Conservation (phyloP, 2,113 vertebrate species). For the Pseudolaguvia tuberculata region DNA sequence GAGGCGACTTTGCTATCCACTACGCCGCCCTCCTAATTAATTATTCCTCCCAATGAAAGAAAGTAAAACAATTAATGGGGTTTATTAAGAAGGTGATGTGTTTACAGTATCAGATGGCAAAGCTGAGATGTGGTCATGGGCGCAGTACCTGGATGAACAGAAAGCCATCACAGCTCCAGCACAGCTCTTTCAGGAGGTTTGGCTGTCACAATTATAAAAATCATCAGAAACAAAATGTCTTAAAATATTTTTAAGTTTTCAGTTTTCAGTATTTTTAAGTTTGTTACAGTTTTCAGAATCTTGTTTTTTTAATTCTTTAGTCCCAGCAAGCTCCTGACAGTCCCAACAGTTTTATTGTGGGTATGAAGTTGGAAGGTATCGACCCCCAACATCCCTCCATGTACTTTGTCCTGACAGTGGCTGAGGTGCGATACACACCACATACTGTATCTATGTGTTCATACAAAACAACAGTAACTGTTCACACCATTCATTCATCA, state of each 20-base stretch:
- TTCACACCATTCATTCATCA: too few relatives aligned
- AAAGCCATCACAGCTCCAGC: slow-evolving; percentile 84
- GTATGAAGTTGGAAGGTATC: slow-evolving; percentile 97
- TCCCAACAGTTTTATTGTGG: slow-evolving; percentile 86
- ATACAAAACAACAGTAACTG: too few relatives aligned
- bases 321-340: slow-evolving; percentile 73
- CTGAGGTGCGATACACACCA: slow-evolving; percentile 75
- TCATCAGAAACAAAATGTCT: background rate
- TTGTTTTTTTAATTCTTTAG: slow-evolving; percentile 54
- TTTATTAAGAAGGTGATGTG: background rate
- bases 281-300: too few relatives aligned
- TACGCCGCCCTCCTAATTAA: too few relatives aligned
- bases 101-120: slow-evolving; percentile 73
- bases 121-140: slow-evolving; percentile 89
- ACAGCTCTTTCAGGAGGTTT: slow-evolving; percentile 92
- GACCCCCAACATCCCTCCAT: slow-evolving; percentile 95
- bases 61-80: too few relatives aligned
- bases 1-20: too few relatives aligned
- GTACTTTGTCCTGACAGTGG: slow-evolving; percentile 96
- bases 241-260: too few relatives aligned
- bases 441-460: too few relatives aligned
- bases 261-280: too few relatives aligned
- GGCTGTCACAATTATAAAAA: background rate
- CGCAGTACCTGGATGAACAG: slow-evolving; percentile 84
- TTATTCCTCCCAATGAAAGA: background rate